A percentile compares a stretch with the other conserved stretches of the same genome.
phyloP scores from a whole-genome alignment of 2,797 vertebrate species.

The Decapterus maruadsi region DNA sequence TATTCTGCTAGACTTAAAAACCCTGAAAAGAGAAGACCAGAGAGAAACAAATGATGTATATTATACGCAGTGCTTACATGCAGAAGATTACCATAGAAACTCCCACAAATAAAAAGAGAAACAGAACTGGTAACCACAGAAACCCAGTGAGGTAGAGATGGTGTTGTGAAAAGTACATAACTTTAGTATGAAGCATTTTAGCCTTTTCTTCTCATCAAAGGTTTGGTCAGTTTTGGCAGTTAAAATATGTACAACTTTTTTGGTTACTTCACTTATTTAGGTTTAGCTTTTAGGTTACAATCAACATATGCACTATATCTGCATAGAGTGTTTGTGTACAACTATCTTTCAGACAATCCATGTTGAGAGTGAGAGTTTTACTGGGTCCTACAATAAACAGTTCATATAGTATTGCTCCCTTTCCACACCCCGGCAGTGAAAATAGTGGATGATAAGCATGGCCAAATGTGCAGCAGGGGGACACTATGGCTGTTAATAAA shows the following conservation, averaged over 20 bases:
- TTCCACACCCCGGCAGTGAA: neutral
- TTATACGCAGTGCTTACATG: neutral
- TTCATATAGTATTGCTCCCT: neutral
- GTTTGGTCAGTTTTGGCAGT: no score
- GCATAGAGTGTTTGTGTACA: neutral
- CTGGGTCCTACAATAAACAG: neutral
- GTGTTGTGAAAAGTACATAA: neutral
- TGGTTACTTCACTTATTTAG: neutral
- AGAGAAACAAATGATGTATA: conserved; percentile 11
- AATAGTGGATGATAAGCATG: neutral
- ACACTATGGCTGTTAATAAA: neutral
- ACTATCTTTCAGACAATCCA: neutral
- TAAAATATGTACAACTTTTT: neutral
- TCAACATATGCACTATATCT: neutral
- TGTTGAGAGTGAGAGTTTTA: neutral
- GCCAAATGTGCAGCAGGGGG: no score
- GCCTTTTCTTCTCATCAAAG: no score
- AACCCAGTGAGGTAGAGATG: neutral
- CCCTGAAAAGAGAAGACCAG: conserved; percentile 33
- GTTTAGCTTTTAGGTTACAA: neutral
- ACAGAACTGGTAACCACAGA: conserved; percentile 17
- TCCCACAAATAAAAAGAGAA: neutral
- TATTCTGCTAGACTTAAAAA: conserved; percentile 44
- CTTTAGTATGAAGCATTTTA: neutral
- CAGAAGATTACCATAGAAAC: conserved; percentile 24